These are phyloP conservation scores for Pogonus chalceus DNA, from an alignment of 1,140 invertebrate genomes.

Conservation along the genomic window DNA sequence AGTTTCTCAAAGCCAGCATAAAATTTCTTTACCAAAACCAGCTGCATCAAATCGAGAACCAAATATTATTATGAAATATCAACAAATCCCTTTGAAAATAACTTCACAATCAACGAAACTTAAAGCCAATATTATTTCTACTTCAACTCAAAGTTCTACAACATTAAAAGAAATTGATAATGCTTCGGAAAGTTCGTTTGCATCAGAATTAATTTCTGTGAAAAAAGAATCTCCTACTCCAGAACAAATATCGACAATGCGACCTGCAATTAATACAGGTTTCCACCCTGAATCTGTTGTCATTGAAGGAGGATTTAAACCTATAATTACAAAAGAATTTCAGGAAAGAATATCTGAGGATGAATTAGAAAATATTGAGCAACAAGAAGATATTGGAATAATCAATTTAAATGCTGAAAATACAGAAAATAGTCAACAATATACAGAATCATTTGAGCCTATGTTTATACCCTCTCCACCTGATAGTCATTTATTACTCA, in stretches of 20 bases:
- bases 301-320: conserved; percentile 72
- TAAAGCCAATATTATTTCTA: no score
- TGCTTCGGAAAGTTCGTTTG: conserved; percentile 3
- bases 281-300: conserved; percentile 71
- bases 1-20: conserved; percentile 32
- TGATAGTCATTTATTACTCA: conserved; percentile 37
- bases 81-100: conserved; percentile 18
- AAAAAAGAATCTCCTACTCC: conserved; percentile 36
- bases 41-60: conserved; percentile 21
- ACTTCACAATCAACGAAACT: conserved; percentile 14
- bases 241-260: conserved; percentile 38
- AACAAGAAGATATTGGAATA: conserved; percentile 41
- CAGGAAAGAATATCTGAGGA: conserved; percentile 42
- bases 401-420: conserved; percentile 40
- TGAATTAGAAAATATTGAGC: conserved; percentile 31
- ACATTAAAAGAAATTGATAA: neutral
- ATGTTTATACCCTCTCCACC: conserved; percentile 63
- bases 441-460: conserved; percentile 54
- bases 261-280: conserved; percentile 54
- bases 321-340: conserved; percentile 54
- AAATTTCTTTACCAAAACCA: conserved; percentile 20
- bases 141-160: neutral
- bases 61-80: conserved; percentile 16
- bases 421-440: conserved; percentile 34
- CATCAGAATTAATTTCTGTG: conserved; percentile 12